Base-by-base conservation (phyloP, 2,797 vertebrate genomes). In the Gadopsis bispinosus region DNA sequence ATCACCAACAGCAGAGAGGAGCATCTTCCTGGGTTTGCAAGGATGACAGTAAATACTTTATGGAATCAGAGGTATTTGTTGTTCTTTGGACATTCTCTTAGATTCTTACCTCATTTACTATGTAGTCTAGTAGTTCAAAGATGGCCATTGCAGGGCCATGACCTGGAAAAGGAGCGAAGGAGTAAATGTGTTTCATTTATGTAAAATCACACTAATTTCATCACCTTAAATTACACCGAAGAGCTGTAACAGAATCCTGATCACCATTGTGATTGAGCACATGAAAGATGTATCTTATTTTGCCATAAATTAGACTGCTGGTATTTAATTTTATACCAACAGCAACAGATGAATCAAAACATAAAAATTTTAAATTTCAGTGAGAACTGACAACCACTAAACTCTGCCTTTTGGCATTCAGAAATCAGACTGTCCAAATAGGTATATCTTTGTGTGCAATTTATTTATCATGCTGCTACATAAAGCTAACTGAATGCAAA, bases 51-150 rank as follows among this genome's bases (percentile, higher is more conserved):
- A 20, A 53, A 67, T 50, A 31, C 19, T 39, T 53, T 12, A 20
- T 20, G 29, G 29, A 60, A 61, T 17, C 43, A 33, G 41, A 41
- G 13, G 16, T n/a, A 45, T 47, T 29, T 5, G 22, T 22, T 60
- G 17, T 55, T 67, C 47, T 48, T 61, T 37, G 41, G 26, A 12
- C 13, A 60, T 41, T 10, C 26, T 60, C 7, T 48, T 41, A 26
- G 58, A 47, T 31, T 59, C 68, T 48, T 69, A 97, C 96, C 96
- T 97, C 97, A 1, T 97, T 97, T 41, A 97, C 97, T 33, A 97
- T 97, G 80, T 97, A 97, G 90, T 97, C 97, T 91, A 97, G 93
- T 77, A 97, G 93, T 54, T 97, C 97, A 43, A 97, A 97, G 90
- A 98, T 97, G 75, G 97, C 97, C 97, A 97, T 97, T 4, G 95